These are phyloP conservation scores for Leptinotarsa tumamoca DNA, from an alignment of 2,888 invertebrate species.

Conservation along the genomic window DNA sequence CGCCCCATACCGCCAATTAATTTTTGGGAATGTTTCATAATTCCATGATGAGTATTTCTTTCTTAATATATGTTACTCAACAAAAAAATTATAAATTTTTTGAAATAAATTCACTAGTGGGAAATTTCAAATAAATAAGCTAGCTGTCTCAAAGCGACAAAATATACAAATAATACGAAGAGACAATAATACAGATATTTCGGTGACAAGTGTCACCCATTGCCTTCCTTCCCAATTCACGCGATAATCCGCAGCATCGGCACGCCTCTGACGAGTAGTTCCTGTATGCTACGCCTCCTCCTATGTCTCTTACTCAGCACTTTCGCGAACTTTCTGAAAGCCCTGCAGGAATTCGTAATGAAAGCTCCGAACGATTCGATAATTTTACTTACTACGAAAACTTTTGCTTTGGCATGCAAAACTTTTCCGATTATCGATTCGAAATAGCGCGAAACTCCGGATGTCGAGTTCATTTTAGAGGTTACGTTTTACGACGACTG, in stretches of 20 bases:
- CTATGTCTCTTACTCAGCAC: constrained; percentile 43
- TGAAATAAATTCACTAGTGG: too few relatives aligned
- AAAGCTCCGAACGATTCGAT: constrained; percentile 59
- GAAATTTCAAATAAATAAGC: too few relatives aligned
- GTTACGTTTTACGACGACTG: constrained; percentile 8
- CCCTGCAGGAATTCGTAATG: constrained; percentile 60
- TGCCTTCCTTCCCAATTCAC: too few relatives aligned
- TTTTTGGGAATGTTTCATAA: too few relatives aligned
- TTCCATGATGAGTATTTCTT: too few relatives aligned
- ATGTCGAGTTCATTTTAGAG: background rate
- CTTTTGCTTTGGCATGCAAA: constrained; percentile 60
- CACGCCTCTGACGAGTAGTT: constrained; percentile 12
- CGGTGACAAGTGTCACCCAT: too few relatives aligned
- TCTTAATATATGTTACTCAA: too few relatives aligned
- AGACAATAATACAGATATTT: too few relatives aligned
- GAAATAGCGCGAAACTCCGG: constrained; percentile 13
- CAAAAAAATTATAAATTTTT: too few relatives aligned
- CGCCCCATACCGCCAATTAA: too few relatives aligned
- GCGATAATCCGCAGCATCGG: background rate
- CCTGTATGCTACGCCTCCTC: constrained; percentile 7
- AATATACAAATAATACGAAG: too few relatives aligned
- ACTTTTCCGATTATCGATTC: constrained; percentile 57
- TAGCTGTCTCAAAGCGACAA: too few relatives aligned
- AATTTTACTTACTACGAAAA: constrained; percentile 59
- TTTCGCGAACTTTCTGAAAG: constrained; percentile 48